Evolutionary conservation across 1,140 invertebrate genomes (phyloP).

Genomic region (Halotydeus destructor): DNA sequence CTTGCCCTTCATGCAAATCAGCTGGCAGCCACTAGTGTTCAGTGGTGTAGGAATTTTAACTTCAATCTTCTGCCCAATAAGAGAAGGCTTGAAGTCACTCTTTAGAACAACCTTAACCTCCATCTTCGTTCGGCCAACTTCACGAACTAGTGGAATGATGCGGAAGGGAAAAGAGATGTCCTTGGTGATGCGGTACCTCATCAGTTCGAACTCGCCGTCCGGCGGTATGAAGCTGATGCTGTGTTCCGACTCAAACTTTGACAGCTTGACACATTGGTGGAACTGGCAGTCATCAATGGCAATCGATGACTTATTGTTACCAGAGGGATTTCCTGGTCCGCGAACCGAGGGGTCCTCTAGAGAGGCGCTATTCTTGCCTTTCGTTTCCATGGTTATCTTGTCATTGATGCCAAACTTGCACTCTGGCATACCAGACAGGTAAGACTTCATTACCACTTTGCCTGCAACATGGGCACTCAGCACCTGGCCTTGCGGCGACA

Average conservation of each 20-base stretch:
- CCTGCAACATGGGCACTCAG: conserved; percentile 96
- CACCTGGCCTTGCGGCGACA: conserved; percentile 99
- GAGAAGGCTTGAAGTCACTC: conserved; percentile 96
- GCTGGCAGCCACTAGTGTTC: conserved; percentile 93
- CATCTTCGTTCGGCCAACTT: conserved; percentile 96
- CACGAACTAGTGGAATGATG: conserved; percentile 91
- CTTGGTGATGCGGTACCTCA: conserved; percentile 99
- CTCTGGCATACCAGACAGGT: conserved; percentile 98
- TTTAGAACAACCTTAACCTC: conserved; percentile 98
- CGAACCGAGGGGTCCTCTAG: conserved; percentile 55
- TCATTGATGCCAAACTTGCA: conserved; percentile 99
- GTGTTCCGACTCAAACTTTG: conserved; percentile 99
- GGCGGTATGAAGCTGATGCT: conserved; percentile 99
- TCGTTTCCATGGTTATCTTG: conserved; percentile 96
- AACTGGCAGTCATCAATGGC: conserved; percentile 99
- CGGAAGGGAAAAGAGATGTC: conserved; percentile 98
- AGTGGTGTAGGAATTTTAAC: conserved; percentile 86
- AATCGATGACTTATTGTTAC: conserved; percentile 66
- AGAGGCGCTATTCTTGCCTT: conserved; percentile 41
- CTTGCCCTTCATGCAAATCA: conserved; percentile 97
- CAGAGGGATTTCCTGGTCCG: neutral
- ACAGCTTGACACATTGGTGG: conserved; percentile 90
- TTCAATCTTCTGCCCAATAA: conserved; percentile 97
- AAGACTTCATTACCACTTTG: conserved; percentile 99
- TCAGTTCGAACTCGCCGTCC: conserved; percentile 98